These are phyloP conservation scores for Anser cygnoides DNA, from an alignment of 2,113 vertebrate genomes.

Conservation along the genomic window DNA sequence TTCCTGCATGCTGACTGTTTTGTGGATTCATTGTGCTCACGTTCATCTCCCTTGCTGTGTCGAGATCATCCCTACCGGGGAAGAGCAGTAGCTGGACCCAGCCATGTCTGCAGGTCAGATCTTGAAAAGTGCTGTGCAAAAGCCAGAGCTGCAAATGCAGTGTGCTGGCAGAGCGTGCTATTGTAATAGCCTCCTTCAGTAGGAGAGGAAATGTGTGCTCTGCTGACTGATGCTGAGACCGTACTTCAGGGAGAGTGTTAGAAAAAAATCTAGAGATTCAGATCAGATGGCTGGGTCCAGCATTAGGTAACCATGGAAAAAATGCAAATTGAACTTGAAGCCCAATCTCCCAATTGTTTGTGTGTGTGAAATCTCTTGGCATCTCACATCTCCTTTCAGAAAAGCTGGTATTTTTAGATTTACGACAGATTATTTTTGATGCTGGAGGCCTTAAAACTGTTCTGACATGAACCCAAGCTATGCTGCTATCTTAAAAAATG, in stretches of 20 bases:
- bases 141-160: neutral
- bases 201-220: neutral
- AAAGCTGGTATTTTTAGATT: conserved; percentile 25
- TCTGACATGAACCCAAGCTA: conserved; percentile 13
- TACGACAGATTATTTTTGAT: neutral
- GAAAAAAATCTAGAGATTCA: rapidly evolving
- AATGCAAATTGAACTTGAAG: neutral
- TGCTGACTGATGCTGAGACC: neutral
- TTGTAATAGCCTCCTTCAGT: neutral
- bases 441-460: conserved; percentile 24
- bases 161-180: neutral
- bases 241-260: neutral
- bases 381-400: neutral
- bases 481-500: neutral
- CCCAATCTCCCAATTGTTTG: neutral
- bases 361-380: conserved; percentile 6
- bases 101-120: neutral
- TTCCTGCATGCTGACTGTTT: neutral
- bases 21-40: neutral
- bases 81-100: neutral
- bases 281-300: neutral
- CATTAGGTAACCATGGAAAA: neutral
- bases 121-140: neutral
- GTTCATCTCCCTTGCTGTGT: neutral
- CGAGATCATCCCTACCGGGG: rapidly evolving